Conservation (phyloP, 2,113 vertebrate genomes). For the Genyomyrus donnyi region DNA sequence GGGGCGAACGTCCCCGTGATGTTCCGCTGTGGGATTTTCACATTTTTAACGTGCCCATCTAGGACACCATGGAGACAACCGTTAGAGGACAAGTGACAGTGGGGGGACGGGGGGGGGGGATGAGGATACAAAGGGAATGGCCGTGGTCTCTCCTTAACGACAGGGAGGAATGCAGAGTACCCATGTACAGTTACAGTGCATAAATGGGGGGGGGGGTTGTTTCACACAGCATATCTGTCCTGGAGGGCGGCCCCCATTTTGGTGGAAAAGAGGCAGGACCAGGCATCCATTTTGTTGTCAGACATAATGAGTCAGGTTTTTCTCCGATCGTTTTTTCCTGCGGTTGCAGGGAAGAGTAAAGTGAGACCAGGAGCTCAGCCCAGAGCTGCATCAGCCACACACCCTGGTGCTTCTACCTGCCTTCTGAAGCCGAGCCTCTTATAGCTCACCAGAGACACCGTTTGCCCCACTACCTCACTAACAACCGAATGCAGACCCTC, state of each 20-base stretch:
- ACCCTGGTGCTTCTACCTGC: background rate
- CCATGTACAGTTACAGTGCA: background rate
- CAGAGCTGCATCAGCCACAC: background rate
- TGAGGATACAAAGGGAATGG: slow-evolving; percentile 29
- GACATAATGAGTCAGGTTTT: background rate
- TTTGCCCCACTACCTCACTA: background rate
- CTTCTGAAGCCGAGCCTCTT: background rate
- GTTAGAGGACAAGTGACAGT: background rate
- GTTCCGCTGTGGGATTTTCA: background rate
- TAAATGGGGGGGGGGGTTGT: background rate
- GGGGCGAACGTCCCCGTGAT: background rate
- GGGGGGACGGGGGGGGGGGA: background rate
- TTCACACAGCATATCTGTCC: background rate
- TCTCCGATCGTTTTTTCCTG: background rate
- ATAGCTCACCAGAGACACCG: background rate
- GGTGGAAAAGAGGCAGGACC: background rate
- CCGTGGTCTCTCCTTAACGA: slow-evolving; percentile 17
- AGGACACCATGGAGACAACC: background rate
- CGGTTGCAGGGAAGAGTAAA: background rate
- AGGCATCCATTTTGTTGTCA: background rate
- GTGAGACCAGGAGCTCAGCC: background rate
- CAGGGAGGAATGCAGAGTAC: background rate
- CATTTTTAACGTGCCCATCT: background rate
- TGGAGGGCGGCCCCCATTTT: background rate
- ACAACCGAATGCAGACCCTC: background rate